These are phyloP conservation scores for Caenorhabditis sp. DNA, from an alignment of 2,888 invertebrate species.

Conservation along the genomic window DNA sequence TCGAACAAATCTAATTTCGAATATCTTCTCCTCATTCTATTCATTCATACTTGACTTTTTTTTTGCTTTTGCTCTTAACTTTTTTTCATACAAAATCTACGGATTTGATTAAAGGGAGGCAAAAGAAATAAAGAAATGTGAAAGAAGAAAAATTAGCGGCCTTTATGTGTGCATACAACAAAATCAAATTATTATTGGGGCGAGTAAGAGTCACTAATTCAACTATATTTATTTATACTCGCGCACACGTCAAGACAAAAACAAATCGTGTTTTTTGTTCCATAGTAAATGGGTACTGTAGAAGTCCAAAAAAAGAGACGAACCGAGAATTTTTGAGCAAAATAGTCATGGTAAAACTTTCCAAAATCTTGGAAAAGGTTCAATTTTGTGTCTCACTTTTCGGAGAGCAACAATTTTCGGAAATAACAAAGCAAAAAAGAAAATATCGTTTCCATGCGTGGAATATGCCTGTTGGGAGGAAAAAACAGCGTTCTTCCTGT, in stretches of 20 bases:
- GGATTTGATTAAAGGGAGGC: background rate
- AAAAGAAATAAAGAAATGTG: background rate
- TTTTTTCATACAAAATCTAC: slow-evolving; percentile 1
- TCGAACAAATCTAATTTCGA: background rate
- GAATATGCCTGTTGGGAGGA: no score
- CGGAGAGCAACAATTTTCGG: no score
- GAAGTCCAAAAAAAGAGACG: no score
- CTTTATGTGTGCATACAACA: background rate
- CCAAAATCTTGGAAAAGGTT: no score
- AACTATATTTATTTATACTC: background rate
- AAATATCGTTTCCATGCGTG: no score
- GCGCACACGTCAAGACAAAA: background rate
- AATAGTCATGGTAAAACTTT: no score
- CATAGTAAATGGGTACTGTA: no score
- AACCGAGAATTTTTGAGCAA: no score
- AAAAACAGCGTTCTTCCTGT: no score
- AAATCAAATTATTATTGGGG: background rate
- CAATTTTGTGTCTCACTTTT: no score
- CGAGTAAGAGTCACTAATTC: background rate
- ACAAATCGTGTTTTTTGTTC: no score
- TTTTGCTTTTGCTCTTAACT: slow-evolving; percentile 7
- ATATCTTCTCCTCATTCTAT: background rate
- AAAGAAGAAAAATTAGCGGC: background rate
- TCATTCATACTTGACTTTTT: background rate
- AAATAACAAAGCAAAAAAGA: no score